Percentiles rank a stretch among this genome's conserved stretches.
Conservation (phyloP, 2,888 invertebrate species). For the Pomacea canaliculata region DNA sequence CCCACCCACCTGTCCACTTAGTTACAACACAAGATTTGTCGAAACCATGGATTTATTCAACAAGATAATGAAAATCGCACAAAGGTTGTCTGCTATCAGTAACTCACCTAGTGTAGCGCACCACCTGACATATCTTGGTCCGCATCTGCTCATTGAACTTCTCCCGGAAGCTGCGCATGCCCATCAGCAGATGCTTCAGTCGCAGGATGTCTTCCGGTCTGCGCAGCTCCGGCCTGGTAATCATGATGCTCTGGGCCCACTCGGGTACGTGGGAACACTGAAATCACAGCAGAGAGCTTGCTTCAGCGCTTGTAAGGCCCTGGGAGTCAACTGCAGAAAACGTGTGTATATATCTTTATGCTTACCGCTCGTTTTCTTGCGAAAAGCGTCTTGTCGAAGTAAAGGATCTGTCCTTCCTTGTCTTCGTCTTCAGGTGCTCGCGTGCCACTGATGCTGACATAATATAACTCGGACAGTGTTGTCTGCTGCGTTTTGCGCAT, state of each 20-base stretch:
- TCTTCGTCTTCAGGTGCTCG: not conserved
- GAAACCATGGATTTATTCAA: no score
- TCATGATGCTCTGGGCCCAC: conserved; percentile 40
- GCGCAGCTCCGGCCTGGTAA: conserved; percentile 32
- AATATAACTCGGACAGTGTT: conserved; percentile 40
- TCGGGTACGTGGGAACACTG: conserved; percentile 36
- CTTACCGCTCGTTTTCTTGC: conserved; percentile 38
- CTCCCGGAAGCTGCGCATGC: conserved; percentile 43
- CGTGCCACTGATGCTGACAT: conserved; percentile 32
- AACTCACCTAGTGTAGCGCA: conserved; percentile 40
- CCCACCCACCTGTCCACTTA: no score
- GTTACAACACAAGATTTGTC: no score
- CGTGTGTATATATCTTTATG: not conserved
- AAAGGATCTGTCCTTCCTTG: conserved; percentile 28
- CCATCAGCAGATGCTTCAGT: conserved; percentile 38
- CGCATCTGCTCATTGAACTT: conserved; percentile 40
- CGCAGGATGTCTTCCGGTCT: conserved; percentile 35
- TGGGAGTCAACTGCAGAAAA: not conserved
- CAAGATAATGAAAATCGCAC: no score
- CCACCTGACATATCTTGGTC: conserved; percentile 38
- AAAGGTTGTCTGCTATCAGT: no score
- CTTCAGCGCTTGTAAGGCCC: not conserved
- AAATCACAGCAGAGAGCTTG: no score
- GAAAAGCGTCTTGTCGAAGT: conserved; percentile 45
- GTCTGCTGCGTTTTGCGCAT: conserved; percentile 38